Conservation (phyloP, 2,797 vertebrate genomes). For the Pseudochirops cupreus region DNA sequence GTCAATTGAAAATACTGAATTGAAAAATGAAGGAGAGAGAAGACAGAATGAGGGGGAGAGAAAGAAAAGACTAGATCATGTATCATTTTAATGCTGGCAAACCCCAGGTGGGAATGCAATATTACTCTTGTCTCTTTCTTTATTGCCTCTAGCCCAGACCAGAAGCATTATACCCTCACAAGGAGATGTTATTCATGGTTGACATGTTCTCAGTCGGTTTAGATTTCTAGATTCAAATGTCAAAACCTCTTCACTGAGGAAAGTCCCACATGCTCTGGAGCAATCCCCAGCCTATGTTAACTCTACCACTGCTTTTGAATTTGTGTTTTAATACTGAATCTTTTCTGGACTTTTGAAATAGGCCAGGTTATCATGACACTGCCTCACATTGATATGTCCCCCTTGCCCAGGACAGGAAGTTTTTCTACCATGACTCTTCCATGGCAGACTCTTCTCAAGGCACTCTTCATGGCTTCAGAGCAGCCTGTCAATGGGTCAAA, state of each 20-base stretch:
- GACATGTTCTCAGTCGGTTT: not conserved
- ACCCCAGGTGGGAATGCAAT: not conserved
- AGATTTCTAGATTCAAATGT: not conserved
- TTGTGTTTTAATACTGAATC: not conserved
- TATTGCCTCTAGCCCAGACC: constrained; percentile 25
- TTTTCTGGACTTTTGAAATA: constrained; percentile 24
- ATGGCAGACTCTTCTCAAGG: not conserved
- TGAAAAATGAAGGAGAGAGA: not conserved
- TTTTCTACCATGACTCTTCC: not conserved
- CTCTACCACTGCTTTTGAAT: not conserved
- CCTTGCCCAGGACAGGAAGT: not conserved
- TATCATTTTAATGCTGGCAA: not conserved
- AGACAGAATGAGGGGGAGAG: not conserved
- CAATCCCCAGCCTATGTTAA: not conserved
- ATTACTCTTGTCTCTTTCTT: not conserved
- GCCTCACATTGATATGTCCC: not conserved
- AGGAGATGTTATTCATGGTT: constrained; percentile 24
- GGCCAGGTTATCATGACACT: constrained; percentile 1
- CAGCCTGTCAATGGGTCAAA: not conserved
- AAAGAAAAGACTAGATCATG: not conserved
- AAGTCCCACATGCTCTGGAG: not conserved
- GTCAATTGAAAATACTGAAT: not conserved
- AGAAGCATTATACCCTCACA: constrained; percentile 17
- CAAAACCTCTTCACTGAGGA: constrained; percentile 27
- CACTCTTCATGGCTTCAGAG: not conserved